phyloP scores from a whole-genome alignment of 2,888 invertebrate species.

The Tetanocera ferruginea region DNA sequence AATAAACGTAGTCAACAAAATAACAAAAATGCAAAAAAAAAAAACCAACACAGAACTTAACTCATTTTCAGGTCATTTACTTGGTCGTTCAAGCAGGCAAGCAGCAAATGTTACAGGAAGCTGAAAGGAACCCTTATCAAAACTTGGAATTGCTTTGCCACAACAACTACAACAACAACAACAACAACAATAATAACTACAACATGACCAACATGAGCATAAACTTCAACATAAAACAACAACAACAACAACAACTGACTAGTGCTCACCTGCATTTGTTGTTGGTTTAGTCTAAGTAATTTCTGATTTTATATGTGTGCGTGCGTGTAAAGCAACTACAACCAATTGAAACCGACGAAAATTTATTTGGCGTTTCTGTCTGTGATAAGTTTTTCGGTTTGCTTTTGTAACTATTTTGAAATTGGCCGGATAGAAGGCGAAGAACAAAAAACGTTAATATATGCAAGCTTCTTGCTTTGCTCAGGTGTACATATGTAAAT shows the following conservation, averaged over 20 bases:
- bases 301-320: not conserved
- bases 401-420: not conserved
- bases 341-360: constrained; percentile 15
- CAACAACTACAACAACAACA: constrained; percentile 9
- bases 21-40: too few relatives aligned
- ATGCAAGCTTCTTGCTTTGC: not conserved
- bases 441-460: not conserved
- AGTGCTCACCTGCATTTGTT: not conserved
- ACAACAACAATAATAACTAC: not conserved
- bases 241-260: not conserved
- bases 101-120: not conserved
- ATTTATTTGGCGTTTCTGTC: constrained; percentile 24
- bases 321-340: constrained; percentile 29
- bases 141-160: constrained; percentile 12
- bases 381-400: constrained; percentile 16
- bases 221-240: not conserved
- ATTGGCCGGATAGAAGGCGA: not conserved
- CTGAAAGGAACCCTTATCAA: constrained; percentile 32
- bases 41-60: not conserved
- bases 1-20: not conserved
- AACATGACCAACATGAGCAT: too few relatives aligned
- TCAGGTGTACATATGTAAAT: not conserved
- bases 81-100: constrained; percentile 12
- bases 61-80: constrained; percentile 31
- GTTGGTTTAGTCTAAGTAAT: not conserved